Base-by-base conservation (phyloP, 2,888 invertebrate genomes). In the Hoplodrina ambigua region DNA sequence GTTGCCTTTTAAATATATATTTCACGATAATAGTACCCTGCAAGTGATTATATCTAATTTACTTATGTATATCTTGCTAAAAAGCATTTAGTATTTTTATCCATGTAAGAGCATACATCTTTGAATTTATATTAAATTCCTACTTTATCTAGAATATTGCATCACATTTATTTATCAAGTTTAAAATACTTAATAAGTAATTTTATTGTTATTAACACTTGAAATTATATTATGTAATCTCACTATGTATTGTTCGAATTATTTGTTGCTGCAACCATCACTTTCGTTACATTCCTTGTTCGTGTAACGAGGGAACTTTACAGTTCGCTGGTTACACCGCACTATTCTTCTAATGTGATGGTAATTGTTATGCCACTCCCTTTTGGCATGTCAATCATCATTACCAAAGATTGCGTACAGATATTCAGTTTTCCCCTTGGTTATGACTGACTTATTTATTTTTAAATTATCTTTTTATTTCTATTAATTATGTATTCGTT, bases 381-480 rank as follows among this genome's bases (percentile, higher is more conserved):
- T 60, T 44, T 58, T 92, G 95, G 94, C 95, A 91, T 92, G 89
- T 76, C 88, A 89, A 89, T 90, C 92, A 95, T 90, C 94, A 93
- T 92, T 88, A 85, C 85, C 73, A 70, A 75, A 79, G 78, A 87
- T 88, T 87, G 93, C 92, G 90, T 86, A 94, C 95, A 95, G 93
- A 94, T 96, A 95, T 96, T 95, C 95, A 94, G 94, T 91, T 88
- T 95, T 95, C 95, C 95, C 94, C 94, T 87, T 80, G 80, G 86
- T 86, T 80, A 77, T 84, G 91, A 91, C 90, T 92, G 92, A 89
- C 91, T 82, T 84, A 67, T 77, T 79, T 77, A 55, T 55, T 78
- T 78, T 72, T 46, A 49, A 52, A 19, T 69, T 57, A 55, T 64
- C n/a, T 50, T 56, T 58, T 58, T 60, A 17, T 69, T 60, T 15